Evolutionary conservation across 2,797 vertebrate genomes (phyloP), one percentile per base, ranked within the genome.

Genomic region (Melanotaenia boesemani): DNA sequence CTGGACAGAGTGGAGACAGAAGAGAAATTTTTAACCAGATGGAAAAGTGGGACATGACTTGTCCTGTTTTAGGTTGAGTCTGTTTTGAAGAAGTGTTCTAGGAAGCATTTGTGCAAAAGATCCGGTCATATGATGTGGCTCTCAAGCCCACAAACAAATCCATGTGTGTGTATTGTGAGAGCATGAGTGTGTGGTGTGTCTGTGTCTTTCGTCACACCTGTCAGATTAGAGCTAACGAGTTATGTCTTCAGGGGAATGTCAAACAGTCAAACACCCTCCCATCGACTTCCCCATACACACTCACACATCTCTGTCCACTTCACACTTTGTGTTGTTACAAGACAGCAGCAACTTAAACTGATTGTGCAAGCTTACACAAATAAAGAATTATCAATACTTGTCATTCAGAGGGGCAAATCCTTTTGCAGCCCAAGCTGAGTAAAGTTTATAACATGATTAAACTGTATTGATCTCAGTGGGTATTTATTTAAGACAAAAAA

Each of bases 201-300:
- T 64, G 56, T 77, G 61, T 84, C 82, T 88, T 88, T 76, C 63
- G 83, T 88, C 82, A 86, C 64, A 82, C 74, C 74, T 86, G 87
- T 86, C 83, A 84, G 79, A 80, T 83, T 82, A 89, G 65, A 84
- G 70, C 72, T 76, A 81, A 80, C 81, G 72, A 54, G 71, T 75
- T 81, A 77, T 75, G 70, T 59, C 82, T 86, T 78, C 69, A 74
- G 76, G 83, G 79, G 74, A 80, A 84, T 78, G 71, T 79, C 78
- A 81, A 65, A 72, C 72, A 70, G 57, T 80, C 71, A 67, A 66
- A 78, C 67, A 69, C 44, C 66, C 64, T 67, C 56, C 46, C 69
- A 72, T 28, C 5, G 9, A 57, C n/a, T 9, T 28, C 32, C 36
- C 41, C 32, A 67, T 37, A 63, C 32, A 63, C 63, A 63, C n/a